phyloP scores from a whole-genome alignment of 2,888 invertebrate genomes.

The Allacma fusca region DNA sequence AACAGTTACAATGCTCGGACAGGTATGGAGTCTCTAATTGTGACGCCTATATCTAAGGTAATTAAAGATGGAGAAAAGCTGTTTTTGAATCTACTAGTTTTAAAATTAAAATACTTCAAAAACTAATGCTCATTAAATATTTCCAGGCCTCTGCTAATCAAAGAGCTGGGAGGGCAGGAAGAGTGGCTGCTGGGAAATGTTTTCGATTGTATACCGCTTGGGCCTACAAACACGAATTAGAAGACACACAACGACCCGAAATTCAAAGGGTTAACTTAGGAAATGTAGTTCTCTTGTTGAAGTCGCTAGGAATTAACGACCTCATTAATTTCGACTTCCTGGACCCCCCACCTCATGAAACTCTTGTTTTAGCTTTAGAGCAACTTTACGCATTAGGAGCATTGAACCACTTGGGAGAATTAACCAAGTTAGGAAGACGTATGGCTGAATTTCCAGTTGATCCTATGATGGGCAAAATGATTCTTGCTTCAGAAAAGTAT shows the following conservation, averaged over 20 bases:
- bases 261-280: conserved; percentile 97
- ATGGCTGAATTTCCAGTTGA: conserved; percentile 98
- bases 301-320: conserved; percentile 97
- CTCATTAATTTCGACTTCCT: conserved; percentile 97
- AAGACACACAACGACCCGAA: conserved; percentile 97
- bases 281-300: conserved; percentile 95
- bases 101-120: no score
- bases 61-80: no score
- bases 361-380: conserved; percentile 90
- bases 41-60: conserved; percentile 88
- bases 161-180: conserved; percentile 92
- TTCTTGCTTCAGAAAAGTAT: conserved; percentile 74
- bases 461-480: conserved; percentile 87
- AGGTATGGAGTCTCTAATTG: conserved; percentile 98
- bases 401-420: conserved; percentile 94
- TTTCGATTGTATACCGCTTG: conserved; percentile 97
- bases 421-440: conserved; percentile 93
- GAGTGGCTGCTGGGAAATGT: conserved; percentile 97
- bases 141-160: conserved; percentile 90
- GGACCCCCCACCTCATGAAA: conserved; percentile 83
- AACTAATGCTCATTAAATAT: no score
- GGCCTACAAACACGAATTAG: conserved; percentile 98
- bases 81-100: no score
- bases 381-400: conserved; percentile 97
- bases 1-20: conserved; percentile 77